Evolutionary conservation across 2,113 vertebrate species (phyloP).

Genomic region (Passer montanus): DNA sequence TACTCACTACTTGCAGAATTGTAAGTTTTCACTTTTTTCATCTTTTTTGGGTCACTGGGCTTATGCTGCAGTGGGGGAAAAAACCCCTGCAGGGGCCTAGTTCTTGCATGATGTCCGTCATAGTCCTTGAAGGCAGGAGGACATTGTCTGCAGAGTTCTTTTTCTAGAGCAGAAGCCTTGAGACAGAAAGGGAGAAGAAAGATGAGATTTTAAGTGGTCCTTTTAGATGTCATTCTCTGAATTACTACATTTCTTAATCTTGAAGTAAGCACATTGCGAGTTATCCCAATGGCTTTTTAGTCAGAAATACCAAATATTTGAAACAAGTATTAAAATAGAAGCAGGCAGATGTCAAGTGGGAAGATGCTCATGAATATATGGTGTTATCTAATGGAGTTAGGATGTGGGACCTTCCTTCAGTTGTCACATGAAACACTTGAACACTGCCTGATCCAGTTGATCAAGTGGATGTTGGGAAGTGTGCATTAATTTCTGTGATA

Average conservation of each 20-base stretch:
- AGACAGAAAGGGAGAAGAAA: neutral
- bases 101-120: neutral
- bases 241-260: neutral
- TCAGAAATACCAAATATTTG: neutral
- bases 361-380: neutral
- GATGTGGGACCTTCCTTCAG: neutral
- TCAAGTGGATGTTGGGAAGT: neutral
- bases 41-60: neutral
- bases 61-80: neutral
- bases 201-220: neutral
- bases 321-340: neutral
- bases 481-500: neutral
- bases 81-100: fast-evolving
- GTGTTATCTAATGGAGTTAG: neutral
- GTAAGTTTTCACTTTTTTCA: constrained; percentile 72
- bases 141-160: neutral
- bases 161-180: neutral
- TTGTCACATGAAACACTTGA: neutral
- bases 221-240: neutral
- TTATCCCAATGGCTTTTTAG: neutral
- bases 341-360: neutral
- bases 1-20: constrained; percentile 98
- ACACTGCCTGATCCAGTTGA: neutral
- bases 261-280: neutral
- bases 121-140: neutral